Evolutionary conservation across 2,888 invertebrate genomes (phyloP), one percentile per base, ranked within the genome.

Genomic region (Thereva unica): DNA sequence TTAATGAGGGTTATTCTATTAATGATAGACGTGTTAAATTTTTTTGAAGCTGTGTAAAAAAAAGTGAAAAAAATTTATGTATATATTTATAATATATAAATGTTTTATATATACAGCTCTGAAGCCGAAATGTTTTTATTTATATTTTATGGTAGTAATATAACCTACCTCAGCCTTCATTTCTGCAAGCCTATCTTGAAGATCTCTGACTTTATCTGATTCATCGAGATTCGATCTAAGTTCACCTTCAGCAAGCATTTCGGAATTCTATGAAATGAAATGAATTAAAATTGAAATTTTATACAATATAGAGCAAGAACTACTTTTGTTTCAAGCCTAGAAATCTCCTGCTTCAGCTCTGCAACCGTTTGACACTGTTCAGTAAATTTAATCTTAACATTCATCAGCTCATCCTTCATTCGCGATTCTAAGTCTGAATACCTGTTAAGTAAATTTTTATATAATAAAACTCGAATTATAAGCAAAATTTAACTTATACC

Each of bases 321-420:
- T 71, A 93, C 95, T 86, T 94, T 94, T 71, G 93, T 85, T 82
- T 97, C 97, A 72, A 96, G 86, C 76, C 93, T 89, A 6, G 97
- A 95, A 68, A 98, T 93, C 82, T 94, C 94, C 74, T 95, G 95
- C 71, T 92, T 91, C 35, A 97, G 85, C 80, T 97, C 97, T 3
- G 96, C 97, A 69, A 97, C 90, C 68, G 90, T 87, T 82, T 97
- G 97, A 67, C 95, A 91, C 76, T 94, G 93, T 78, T 98, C 98
- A 67, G 97, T 94, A 76, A 97, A 96, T 72, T 93, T 88, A 70
- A 98, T 95, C 75, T 93, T 87, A 0, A 93, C 91, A 86, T 94
- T 92, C 93, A 97, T 94, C 37, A 90, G 85, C 74, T 96, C 95
- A 76, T 96, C 96, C 79, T 95, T 93, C 81, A 81, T 81, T 70